Evolutionary conservation across 2,888 invertebrate genomes (phyloP).

Genomic region (Thera obeliscata): DNA sequence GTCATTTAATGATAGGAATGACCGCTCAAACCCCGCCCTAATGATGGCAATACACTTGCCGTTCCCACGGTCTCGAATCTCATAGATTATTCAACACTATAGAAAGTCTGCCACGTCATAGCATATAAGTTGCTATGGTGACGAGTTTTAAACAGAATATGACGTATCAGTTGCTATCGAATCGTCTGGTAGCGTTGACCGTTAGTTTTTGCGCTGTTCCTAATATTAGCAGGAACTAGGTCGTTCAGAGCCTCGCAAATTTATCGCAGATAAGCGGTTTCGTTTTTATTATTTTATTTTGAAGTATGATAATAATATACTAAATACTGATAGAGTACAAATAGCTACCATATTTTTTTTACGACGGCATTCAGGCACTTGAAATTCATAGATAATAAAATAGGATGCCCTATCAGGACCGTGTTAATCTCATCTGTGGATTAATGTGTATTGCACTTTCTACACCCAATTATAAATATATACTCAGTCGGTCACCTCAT

Average conservation of each 20-base stretch:
- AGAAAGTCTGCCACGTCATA: conserved; percentile 13
- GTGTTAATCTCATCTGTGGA: not conserved
- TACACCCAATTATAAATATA: not conserved
- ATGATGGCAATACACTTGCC: conserved; percentile 14
- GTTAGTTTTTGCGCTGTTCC: conserved; percentile 33
- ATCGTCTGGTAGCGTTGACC: conserved; percentile 18
- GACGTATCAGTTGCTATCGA: conserved; percentile 20
- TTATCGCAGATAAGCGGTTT: conserved; percentile 26
- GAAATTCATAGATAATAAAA: no score
- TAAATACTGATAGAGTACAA: not conserved
- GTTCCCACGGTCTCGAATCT: conserved; percentile 27
- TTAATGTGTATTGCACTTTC: not conserved
- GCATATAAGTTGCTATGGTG: conserved; percentile 21
- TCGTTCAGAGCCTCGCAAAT: conserved; percentile 31
- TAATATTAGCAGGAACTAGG: conserved; percentile 35
- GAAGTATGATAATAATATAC: not conserved
- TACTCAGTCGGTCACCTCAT: conserved; percentile 28
- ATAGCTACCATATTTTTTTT: no score
- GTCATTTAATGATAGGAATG: conserved; percentile 10
- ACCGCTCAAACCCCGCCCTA: conserved; percentile 3
- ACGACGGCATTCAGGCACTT: no score
- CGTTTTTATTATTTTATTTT: conserved; percentile 1
- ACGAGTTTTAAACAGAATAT: conserved; percentile 17
- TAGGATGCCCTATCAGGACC: no score
- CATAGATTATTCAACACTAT: conserved; percentile 23